phyloP scores from a whole-genome alignment of 1,140 invertebrate species.

The Magallana gigas region DNA sequence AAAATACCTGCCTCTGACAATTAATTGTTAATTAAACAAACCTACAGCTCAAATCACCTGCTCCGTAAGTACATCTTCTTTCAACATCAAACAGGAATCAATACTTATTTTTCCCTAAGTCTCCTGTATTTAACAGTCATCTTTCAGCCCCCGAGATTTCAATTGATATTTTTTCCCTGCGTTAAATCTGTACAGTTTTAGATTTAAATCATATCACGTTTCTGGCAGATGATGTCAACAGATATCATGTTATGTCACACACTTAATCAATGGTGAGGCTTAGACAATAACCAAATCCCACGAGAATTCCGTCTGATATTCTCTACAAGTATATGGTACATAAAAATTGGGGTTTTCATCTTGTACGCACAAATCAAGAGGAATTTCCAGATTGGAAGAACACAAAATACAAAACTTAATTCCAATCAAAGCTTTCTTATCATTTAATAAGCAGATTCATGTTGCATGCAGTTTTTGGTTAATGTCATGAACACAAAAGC shows the following conservation, averaged over 20 bases:
- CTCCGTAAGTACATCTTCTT: not conserved
- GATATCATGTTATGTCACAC: not conserved
- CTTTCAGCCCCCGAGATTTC: not conserved
- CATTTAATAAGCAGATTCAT: too few species aligned
- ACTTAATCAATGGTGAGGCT: not conserved
- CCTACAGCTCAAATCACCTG: slow-evolving; percentile 11
- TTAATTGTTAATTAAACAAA: slow-evolving; percentile 37
- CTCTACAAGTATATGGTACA: not conserved
- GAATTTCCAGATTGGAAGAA: too few species aligned
- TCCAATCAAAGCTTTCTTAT: too few species aligned
- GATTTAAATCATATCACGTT: not conserved
- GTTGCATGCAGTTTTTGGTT: too few species aligned
- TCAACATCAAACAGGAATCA: slow-evolving; percentile 17
- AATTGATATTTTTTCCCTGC: not conserved
- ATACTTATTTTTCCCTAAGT: not conserved
- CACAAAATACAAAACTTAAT: too few species aligned
- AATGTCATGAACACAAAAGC: too few species aligned
- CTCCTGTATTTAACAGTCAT: not conserved
- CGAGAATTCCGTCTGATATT: not conserved
- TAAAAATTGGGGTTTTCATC: too few species aligned
- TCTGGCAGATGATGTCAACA: not conserved
- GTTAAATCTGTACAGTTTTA: not conserved
- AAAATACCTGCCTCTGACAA: not conserved
- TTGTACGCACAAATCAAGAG: too few species aligned
- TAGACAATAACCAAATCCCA: not conserved